Percentiles rank a stretch among this genome's conserved stretches.
phyloP scores from a whole-genome alignment of 2,888 invertebrate genomes.

The Nipponacmea schrenckii region DNA sequence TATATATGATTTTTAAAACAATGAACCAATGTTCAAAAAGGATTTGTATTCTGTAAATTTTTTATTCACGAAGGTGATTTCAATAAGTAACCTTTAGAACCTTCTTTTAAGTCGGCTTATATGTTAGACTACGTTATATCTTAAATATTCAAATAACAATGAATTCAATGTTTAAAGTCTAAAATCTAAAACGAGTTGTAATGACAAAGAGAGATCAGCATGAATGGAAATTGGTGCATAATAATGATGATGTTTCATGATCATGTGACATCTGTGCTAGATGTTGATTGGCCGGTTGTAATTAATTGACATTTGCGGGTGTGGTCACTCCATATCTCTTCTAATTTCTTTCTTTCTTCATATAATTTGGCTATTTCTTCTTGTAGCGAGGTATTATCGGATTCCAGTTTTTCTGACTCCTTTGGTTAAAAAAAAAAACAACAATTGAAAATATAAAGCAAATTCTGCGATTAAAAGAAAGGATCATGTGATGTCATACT shows the following conservation, averaged over 20 bases:
- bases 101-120: no score
- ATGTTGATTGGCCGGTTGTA: slow-evolving; percentile 7
- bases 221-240: not conserved
- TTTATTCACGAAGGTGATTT: no score
- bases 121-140: no score
- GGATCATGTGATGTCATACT: no score
- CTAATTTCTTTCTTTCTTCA: slow-evolving; percentile 3
- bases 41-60: no score
- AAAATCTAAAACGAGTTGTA: not conserved
- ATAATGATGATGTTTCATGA: not conserved
- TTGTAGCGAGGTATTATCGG: slow-evolving; percentile 5
- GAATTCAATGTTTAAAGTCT: not conserved
- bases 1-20: no score
- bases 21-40: no score
- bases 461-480: no score
- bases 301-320: slow-evolving; percentile 7
- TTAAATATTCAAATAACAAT: no score
- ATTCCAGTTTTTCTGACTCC: not conserved
- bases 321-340: slow-evolving; percentile 2
- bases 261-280: not conserved
- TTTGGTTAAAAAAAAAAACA: not conserved
- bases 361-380: slow-evolving; percentile 2
- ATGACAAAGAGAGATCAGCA: not conserved
- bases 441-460: no score
- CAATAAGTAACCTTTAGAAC: no score